Evolutionary conservation across 2,888 invertebrate species (phyloP), one percentile per base, ranked within the genome.

Genomic region (Tholera decimalis): DNA sequence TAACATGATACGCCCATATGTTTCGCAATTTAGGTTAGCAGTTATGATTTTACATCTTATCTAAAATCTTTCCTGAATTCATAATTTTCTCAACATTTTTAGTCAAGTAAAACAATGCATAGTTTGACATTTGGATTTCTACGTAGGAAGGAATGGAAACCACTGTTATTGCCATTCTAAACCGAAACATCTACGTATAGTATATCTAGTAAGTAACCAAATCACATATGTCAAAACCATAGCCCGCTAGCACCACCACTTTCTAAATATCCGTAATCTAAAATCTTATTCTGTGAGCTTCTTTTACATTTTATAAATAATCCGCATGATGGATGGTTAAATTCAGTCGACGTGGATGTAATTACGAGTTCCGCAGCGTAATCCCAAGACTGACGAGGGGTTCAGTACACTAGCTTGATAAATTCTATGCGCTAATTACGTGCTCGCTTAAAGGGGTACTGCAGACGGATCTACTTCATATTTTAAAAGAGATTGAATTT

Each of bases 331-430:
- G 37, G 61, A 79, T 77, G 63, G 51, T 44, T 39, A 26, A 26
- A 49, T 62, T 54, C 43, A 46, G 60, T 55, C 15, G 46, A 67
- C 59, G 57, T 46, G 49, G 56, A 22, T 55, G 24, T 77, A 79
- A 75, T 77, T 79, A 63, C 59, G 44, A 55, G 60, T 72, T 71
- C 51, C 68, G 39, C 24, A 28, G 59, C 53, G 18, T 63, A 68
- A 77, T 64, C 55, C 43, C 39, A 57, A 46, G 39, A 59, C 62
- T 46, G 62, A 50, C 39, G 51, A 43, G 30, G 54, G 58, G 13
- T 63, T 49, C 9, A 13, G 56, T 60, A 56, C 30, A 59, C 46
- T 61, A 59, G 44, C 46, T 60, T 71, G 70, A 74, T 78, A 43
- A 66, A 74, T 77, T 75, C 18, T 41, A 57, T 41, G 44, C 35